Conservation (phyloP, 1,140 invertebrate species). For the Belonocnema kinseyi region DNA sequence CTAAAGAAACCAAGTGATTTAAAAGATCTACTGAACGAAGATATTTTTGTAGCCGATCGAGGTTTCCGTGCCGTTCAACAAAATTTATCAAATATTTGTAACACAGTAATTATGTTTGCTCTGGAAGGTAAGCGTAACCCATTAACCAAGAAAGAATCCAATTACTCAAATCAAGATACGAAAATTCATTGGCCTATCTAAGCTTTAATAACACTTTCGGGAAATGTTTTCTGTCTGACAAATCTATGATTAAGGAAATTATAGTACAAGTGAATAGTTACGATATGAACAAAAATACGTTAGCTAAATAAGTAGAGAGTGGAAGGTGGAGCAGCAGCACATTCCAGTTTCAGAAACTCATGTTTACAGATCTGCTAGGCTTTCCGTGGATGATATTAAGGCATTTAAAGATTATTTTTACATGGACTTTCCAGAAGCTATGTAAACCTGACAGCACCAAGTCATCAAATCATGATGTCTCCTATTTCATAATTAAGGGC, state of each 20-base stretch:
- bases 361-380: conserved; percentile 35
- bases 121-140: conserved; percentile 58
- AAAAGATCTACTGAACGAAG: background rate
- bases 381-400: conserved; percentile 36
- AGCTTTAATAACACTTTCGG: too few relatives aligned
- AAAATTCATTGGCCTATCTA: too few relatives aligned
- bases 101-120: conserved; percentile 57
- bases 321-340: conserved; percentile 37
- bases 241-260: conserved; percentile 15
- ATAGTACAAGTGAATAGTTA: conserved; percentile 30
- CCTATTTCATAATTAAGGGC: too few relatives aligned
- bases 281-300: conserved; percentile 37
- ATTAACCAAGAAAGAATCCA: conserved; percentile 59
- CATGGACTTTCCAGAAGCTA: conserved; percentile 39
- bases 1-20: conserved; percentile 36
- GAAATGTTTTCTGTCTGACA: background rate
- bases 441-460: too few relatives aligned
- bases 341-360: conserved; percentile 37
- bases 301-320: conserved; percentile 42
- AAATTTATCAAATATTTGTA: conserved; percentile 46
- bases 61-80: conserved; percentile 55
- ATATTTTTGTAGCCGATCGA: conserved; percentile 54
- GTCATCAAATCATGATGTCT: too few relatives aligned
- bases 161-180: conserved; percentile 48
- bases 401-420: conserved; percentile 36